Base-by-base conservation (phyloP, 2,113 vertebrate genomes). In the Zosterops lateralis region DNA sequence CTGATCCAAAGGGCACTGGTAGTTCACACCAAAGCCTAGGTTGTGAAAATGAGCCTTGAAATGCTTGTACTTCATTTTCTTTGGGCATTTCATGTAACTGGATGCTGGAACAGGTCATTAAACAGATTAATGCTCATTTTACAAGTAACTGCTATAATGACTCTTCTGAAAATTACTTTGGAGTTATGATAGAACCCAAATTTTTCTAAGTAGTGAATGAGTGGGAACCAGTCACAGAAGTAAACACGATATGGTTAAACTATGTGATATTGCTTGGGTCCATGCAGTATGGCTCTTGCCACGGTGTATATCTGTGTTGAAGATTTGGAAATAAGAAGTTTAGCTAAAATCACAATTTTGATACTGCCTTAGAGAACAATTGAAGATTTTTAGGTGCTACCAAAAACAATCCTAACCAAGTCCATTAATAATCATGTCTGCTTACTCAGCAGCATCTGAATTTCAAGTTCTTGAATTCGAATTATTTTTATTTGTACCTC, bases 251-350 rank as follows among this genome's bases (percentile, higher is more conserved):
- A 36, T 42, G 17, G 10, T 10, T 67, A 62, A 70, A 65, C 4
- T 17, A 21, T 5, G 15, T 1, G 2, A 18, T 17, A 47, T 13
- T 38, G 6, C 31, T 54, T 79, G 9, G 9, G 10, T 28, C 18
- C 22, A 25, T 19, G 24, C 24, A 44, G 7, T 47, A 25, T 12
- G 26, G 12, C 22, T 57, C 7, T 44, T 66, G 4, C 6, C 31
- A 44, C 48, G 12, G 17, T 42, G 6, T 13, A 6, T 51, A 45
- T 26, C 4, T 7, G 0, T 26, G 10, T 32, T 24, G 3, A 14
- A 65, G 21, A 65, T 7, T 13, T 54, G 36, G 81, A 86, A 80
- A 68, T 7, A 7, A 73, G 14, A 84, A 40, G 5, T 70, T 68
- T 9, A 54, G 20, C 13, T 61, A 20, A 45, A 56, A 56, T 12